A percentile compares a stretch with the other conserved stretches of the same genome.
Conservation (phyloP, 2,888 invertebrate genomes). For the Eupithecia abbreviata region DNA sequence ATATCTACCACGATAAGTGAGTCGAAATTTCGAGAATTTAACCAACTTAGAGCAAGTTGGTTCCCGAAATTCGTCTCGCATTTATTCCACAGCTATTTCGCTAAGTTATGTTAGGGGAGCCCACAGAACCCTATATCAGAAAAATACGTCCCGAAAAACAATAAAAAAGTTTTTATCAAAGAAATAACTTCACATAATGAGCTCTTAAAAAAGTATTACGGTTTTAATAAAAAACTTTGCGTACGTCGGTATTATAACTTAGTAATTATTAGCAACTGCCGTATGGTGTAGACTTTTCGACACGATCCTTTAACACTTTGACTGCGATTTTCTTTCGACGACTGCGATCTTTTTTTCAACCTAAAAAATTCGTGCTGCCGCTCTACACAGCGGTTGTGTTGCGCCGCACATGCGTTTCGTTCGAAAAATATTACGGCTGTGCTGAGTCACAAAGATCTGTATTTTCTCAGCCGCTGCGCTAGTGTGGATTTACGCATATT, state of each 20-base stretch:
- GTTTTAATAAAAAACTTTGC: constrained; percentile 31
- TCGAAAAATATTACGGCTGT: too few species aligned
- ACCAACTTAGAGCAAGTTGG: background rate
- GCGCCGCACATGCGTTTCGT: too few species aligned
- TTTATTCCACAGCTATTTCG: background rate
- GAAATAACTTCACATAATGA: constrained; percentile 25
- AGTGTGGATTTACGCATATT: too few species aligned
- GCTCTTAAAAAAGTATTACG: constrained; percentile 21
- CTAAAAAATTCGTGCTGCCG: too few species aligned
- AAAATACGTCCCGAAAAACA: constrained; percentile 19
- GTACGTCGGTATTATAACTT: constrained; percentile 3
- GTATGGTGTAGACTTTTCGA: constrained; percentile 15
- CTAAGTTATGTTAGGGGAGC: background rate
- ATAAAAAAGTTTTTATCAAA: constrained; percentile 28
- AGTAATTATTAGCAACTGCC: constrained; percentile 52
- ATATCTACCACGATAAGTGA: background rate
- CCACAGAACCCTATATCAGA: background rate
- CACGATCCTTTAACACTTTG: too few species aligned
- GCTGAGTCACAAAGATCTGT: too few species aligned
- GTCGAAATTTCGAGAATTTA: background rate
- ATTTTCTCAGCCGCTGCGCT: too few species aligned
- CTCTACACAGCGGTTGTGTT: too few species aligned
- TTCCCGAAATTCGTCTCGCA: background rate
- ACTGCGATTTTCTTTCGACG: too few species aligned
- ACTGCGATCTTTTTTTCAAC: too few species aligned